phyloP scores from a whole-genome alignment of 1,140 invertebrate genomes.

The Drosophila tani region DNA sequence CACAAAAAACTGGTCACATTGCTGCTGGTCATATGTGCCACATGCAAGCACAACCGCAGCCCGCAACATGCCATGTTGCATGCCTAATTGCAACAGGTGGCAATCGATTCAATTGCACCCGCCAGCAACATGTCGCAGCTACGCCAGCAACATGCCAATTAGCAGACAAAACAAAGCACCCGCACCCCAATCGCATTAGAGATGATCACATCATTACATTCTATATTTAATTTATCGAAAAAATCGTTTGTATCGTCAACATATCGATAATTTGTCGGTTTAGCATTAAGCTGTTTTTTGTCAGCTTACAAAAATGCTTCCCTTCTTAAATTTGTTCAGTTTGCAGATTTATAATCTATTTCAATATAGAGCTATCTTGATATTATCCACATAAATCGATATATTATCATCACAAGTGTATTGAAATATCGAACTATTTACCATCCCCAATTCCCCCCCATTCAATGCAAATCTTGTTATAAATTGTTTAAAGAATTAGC shows the following conservation, averaged over 20 bases:
- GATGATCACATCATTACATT: background rate
- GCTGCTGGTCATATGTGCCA: slow-evolving; percentile 76
- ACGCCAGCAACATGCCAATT: slow-evolving; percentile 52
- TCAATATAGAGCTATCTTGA: background rate
- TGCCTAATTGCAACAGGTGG: slow-evolving; percentile 83
- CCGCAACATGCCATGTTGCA: slow-evolving; percentile 80
- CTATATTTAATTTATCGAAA: background rate
- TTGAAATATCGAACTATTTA: background rate
- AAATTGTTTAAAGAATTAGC: slow-evolving; percentile 66
- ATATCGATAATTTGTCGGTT: background rate
- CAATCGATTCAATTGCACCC: slow-evolving; percentile 58
- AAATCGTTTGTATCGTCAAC: background rate
- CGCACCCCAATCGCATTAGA: slow-evolving; percentile 6
- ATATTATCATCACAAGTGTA: background rate
- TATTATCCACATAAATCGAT: background rate
- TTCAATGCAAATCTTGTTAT: slow-evolving; percentile 43
- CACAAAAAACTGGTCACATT: slow-evolving; percentile 53
- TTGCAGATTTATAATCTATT: no score
- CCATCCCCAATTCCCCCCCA: background rate
- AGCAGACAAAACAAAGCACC: slow-evolving; percentile 30
- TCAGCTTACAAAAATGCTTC: background rate
- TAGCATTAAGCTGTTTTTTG: no score
- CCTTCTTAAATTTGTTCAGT: background rate
- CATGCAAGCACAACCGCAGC: slow-evolving; percentile 32
- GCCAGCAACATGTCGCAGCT: slow-evolving; percentile 43